Conservation (phyloP, 1,140 invertebrate species). For the Drosophila nigromelanica region DNA sequence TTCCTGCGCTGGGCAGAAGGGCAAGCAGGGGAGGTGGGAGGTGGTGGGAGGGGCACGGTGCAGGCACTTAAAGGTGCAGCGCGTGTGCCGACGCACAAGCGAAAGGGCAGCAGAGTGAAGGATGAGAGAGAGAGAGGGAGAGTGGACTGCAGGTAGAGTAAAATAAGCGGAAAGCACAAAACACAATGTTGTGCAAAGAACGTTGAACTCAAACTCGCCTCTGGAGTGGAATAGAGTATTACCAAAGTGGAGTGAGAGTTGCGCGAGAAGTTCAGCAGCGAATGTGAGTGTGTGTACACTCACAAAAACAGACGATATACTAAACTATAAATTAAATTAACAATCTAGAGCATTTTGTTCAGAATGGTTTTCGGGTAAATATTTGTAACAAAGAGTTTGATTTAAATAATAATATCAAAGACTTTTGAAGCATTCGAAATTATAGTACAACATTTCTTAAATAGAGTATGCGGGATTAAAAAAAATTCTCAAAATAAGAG, state of each 20-base stretch:
- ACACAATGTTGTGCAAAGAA: conserved; percentile 82
- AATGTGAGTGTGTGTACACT: conserved; percentile 21
- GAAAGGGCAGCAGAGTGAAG: conserved; percentile 15
- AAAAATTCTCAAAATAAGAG: too few relatives aligned
- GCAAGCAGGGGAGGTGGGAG: background rate
- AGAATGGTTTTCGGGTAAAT: too few relatives aligned
- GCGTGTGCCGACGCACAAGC: conserved; percentile 74
- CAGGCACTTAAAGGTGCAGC: conserved; percentile 79
- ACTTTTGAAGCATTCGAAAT: too few relatives aligned
- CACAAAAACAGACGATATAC: background rate
- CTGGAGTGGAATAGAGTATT: conserved; percentile 18
- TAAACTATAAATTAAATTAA: too few relatives aligned
- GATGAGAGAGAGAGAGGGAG: background rate
- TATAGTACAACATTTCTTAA: too few relatives aligned
- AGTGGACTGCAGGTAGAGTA: conserved; percentile 44
- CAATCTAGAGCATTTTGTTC: too few relatives aligned
- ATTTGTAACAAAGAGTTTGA: too few relatives aligned
- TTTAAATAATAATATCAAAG: too few relatives aligned
- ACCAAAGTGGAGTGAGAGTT: conserved; percentile 33
- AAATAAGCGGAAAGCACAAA: conserved; percentile 81
- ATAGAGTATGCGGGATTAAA: too few relatives aligned
- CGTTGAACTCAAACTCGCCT: conserved; percentile 69
- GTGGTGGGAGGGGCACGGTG: conserved; percentile 8
- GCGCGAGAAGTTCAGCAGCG: background rate
- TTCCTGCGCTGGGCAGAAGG: conserved; percentile 40